Evolutionary conservation across 1,140 invertebrate genomes (phyloP).

Genomic region (Tetramorium simillimum): DNA sequence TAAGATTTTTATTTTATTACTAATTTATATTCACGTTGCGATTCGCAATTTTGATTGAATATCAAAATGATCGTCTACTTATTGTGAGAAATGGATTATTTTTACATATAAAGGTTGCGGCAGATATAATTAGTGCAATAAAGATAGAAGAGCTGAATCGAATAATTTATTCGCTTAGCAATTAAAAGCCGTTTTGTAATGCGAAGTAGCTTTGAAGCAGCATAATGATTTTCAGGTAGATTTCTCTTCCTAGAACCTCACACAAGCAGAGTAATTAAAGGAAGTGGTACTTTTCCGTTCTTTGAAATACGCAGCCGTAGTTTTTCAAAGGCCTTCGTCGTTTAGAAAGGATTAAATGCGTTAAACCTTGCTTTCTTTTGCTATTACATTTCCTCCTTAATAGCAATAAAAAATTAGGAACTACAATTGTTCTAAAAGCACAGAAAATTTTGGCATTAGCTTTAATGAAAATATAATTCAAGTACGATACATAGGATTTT

Average conservation of each 20-base stretch:
- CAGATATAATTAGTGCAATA: slow-evolving; percentile 31
- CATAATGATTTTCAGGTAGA: slow-evolving; percentile 54
- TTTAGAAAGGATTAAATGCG: slow-evolving; percentile 60
- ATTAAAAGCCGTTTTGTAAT: slow-evolving; percentile 55
- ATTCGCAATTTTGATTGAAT: neutral
- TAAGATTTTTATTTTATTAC: neutral
- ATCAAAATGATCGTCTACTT: neutral
- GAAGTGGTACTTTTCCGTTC: slow-evolving; percentile 58
- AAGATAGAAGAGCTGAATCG: slow-evolving; percentile 5
- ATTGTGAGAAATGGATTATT: neutral
- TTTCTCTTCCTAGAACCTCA: slow-evolving; percentile 32
- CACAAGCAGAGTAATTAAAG: slow-evolving; percentile 60
- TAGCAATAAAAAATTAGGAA: slow-evolving; percentile 30
- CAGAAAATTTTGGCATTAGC: neutral
- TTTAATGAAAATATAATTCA: neutral
- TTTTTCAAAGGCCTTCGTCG: slow-evolving; percentile 48
- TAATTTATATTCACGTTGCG: neutral
- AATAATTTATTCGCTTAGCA: slow-evolving; percentile 47
- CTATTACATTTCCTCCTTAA: slow-evolving; percentile 31
- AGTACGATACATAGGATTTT: neutral
- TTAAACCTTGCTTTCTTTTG: slow-evolving; percentile 53
- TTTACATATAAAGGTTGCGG: slow-evolving; percentile 11
- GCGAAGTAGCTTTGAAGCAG: slow-evolving; percentile 43
- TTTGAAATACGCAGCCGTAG: slow-evolving; percentile 51
- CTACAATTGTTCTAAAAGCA: slow-evolving; percentile 10